Evolutionary conservation across 2,888 invertebrate genomes (phyloP).

Genomic region (Ephialtes manifestator): DNA sequence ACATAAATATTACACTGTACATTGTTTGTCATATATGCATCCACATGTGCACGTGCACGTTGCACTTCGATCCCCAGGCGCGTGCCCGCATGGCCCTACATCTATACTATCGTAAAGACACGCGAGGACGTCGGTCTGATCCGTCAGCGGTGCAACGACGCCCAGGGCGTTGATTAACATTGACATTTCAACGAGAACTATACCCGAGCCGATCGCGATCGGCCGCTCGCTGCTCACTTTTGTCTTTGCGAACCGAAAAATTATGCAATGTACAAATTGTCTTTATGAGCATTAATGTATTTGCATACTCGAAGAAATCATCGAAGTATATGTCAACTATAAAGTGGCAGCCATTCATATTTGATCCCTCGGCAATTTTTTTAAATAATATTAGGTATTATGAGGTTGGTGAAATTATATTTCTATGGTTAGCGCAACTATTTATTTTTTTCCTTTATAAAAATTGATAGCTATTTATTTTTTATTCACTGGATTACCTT

Average conservation of each 20-base stretch:
- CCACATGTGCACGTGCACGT: slow-evolving; percentile 17
- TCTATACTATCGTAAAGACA: slow-evolving; percentile 25
- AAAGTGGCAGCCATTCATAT: no score
- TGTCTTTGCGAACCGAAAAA: neutral
- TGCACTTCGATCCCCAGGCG: slow-evolving; percentile 58
- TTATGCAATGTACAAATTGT: neutral
- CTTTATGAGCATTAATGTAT: no score
- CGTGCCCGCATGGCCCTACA: slow-evolving; percentile 57
- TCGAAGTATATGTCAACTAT: no score
- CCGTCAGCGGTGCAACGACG: slow-evolving; percentile 51
- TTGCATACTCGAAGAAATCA: no score
- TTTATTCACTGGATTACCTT: no score
- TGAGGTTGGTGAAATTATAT: no score
- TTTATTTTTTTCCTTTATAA: no score
- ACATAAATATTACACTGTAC: slow-evolving; percentile 24
- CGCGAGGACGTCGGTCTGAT: slow-evolving; percentile 54
- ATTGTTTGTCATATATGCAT: slow-evolving; percentile 2
- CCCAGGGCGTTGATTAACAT: slow-evolving; percentile 70
- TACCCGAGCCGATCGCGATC: slow-evolving; percentile 16
- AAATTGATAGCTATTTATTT: no score
- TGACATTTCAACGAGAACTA: slow-evolving; percentile 68
- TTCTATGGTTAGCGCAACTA: no score
- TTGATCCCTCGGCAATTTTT: no score
- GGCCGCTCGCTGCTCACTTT: neutral
- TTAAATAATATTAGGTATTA: no score